Evolutionary conservation across 2,888 invertebrate genomes (phyloP).

Genomic region (Hymenopus coronatus): DNA sequence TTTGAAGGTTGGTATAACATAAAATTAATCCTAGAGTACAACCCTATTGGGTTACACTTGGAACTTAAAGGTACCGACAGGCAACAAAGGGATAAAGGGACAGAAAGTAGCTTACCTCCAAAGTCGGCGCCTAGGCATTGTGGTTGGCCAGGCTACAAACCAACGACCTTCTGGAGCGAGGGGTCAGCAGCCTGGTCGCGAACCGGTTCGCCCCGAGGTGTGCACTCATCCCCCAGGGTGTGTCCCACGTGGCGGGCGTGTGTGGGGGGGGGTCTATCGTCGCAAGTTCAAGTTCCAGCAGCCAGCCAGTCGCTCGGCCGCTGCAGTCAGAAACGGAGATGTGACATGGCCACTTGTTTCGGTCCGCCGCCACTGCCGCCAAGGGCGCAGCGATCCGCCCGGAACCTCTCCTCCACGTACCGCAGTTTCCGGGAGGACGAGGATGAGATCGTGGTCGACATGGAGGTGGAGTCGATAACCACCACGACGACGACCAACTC

Average conservation of each 20-base stretch:
- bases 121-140: no score
- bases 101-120: no score
- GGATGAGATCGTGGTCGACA: slow-evolving; percentile 43
- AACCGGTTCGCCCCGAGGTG: not conserved
- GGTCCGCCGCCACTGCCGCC: slow-evolving; percentile 59
- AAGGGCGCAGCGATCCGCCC: slow-evolving; percentile 38
- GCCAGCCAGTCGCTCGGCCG: not conserved
- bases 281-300: not conserved
- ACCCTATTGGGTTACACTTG: no score
- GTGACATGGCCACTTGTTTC: slow-evolving; percentile 54
- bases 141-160: not conserved
- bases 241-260: not conserved
- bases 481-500: slow-evolving; percentile 23
- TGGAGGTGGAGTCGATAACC: slow-evolving; percentile 45
- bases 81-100: no score
- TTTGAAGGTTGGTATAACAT: no score
- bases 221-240: not conserved
- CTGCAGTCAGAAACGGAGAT: not conserved
- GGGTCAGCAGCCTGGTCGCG: not conserved
- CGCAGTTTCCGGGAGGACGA: slow-evolving; percentile 56
- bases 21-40: no score
- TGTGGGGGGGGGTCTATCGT: not conserved
- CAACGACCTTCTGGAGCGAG: not conserved
- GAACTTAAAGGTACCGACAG: no score
- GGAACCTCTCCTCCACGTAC: slow-evolving; percentile 53